phyloP scores from a whole-genome alignment of 1,140 invertebrate genomes.

The Drosophila kikkawai region DNA sequence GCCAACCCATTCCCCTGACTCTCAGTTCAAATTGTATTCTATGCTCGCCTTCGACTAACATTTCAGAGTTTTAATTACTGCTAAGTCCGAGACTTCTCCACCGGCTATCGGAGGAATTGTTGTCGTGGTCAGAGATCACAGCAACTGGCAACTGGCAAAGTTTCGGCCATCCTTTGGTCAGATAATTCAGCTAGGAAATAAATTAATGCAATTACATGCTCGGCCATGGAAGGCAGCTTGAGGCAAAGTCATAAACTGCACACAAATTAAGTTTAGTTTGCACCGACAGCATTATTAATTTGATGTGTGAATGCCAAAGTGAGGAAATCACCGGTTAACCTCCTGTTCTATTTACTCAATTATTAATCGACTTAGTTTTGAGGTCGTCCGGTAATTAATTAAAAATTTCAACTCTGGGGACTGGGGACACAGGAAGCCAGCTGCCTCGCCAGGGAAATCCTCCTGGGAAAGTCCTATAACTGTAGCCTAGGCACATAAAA shows the following conservation, averaged over 20 bases:
- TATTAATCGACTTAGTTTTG: slow-evolving; percentile 62
- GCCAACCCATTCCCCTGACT: not conserved
- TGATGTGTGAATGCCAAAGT: slow-evolving; percentile 20
- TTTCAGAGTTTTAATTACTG: slow-evolving; percentile 64
- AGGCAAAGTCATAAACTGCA: slow-evolving; percentile 39
- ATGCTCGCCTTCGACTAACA: slow-evolving; percentile 28
- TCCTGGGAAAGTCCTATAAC: slow-evolving; percentile 26
- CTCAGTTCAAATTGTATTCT: slow-evolving; percentile 29
- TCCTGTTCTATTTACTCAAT: slow-evolving; percentile 56
- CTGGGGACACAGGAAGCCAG: slow-evolving; percentile 3
- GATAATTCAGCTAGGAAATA: slow-evolving; percentile 54
- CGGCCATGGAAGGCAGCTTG: slow-evolving; percentile 4
- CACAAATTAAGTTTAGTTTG: slow-evolving; percentile 44
- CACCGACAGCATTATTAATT: slow-evolving; percentile 77
- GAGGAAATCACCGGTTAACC: slow-evolving; percentile 35
- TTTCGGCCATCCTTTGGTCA: slow-evolving; percentile 60
- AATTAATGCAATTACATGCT: slow-evolving; percentile 73
- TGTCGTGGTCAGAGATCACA: slow-evolving; percentile 47
- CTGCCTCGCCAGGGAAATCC: not conserved
- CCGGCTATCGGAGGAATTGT: slow-evolving; percentile 32
- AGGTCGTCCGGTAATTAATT: slow-evolving; percentile 66
- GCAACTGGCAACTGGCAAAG: slow-evolving; percentile 31
- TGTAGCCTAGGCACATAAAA: slow-evolving; percentile 69
- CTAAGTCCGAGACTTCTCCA: slow-evolving; percentile 41
- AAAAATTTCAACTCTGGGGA: slow-evolving; percentile 22